A percentile compares a stretch with the other conserved stretches of the same genome.
These are phyloP conservation scores for Cisticola juncidis DNA, from an alignment of 2,113 vertebrate genomes.

Conservation along the genomic window DNA sequence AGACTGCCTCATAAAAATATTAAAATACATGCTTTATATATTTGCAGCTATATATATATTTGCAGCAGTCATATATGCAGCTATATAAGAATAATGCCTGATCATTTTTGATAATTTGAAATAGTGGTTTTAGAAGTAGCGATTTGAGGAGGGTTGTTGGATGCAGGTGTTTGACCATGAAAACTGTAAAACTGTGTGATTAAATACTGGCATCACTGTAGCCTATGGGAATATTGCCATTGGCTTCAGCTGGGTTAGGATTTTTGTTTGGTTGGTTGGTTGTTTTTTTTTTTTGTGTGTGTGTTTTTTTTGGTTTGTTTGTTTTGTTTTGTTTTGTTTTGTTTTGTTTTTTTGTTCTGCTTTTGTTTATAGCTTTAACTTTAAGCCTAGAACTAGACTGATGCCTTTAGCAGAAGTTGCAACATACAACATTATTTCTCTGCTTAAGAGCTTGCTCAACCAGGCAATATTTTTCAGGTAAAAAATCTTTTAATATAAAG, in stretches of 20 bases:
- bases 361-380: not conserved
- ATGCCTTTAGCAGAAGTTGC: not conserved
- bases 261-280: not conserved
- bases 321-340: not conserved
- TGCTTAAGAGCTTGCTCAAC: not conserved
- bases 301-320: no score
- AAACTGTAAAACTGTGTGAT: not conserved
- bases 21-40: not conserved
- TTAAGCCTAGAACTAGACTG: not conserved
- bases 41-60: not conserved
- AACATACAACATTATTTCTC: not conserved
- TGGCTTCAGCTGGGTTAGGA: not conserved
- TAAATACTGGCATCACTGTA: not conserved
- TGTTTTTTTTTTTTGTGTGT: no score
- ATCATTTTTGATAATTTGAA: slow-evolving; percentile 15
- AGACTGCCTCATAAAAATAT: not conserved
- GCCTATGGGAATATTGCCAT: not conserved
- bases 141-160: slow-evolving; percentile 33
- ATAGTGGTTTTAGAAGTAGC: not conserved
- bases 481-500: slow-evolving; percentile 33
- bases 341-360: not conserved
- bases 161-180: slow-evolving; percentile 12
- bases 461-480: not conserved
- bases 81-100: not conserved
- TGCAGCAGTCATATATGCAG: not conserved